A percentile compares a stretch with the other conserved stretches of the same genome.
Conservation (phyloP, 2,888 invertebrate genomes). For the Cosmorhoe ocellata region DNA sequence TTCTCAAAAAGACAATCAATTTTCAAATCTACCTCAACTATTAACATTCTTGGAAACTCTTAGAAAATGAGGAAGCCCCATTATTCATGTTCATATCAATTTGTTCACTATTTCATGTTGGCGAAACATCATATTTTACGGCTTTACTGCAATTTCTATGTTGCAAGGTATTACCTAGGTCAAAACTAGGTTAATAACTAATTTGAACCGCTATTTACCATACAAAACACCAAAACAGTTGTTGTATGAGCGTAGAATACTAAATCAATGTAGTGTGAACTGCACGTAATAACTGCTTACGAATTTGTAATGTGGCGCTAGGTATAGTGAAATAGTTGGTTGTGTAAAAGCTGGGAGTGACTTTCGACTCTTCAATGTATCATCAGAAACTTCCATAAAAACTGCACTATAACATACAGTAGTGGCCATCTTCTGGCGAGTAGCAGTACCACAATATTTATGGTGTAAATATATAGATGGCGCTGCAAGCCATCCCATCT, state of each 20-base stretch:
- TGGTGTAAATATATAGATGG: background rate
- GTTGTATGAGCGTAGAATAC: constrained; percentile 7
- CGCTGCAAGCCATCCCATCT: constrained; percentile 10
- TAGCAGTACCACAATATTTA: background rate
- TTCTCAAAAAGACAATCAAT: too few species aligned
- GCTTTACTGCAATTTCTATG: too few species aligned
- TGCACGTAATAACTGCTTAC: constrained; percentile 12
- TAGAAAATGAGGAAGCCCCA: too few species aligned
- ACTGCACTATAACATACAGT: background rate
- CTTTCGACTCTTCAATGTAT: too few species aligned
- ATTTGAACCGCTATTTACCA: constrained; percentile 11
- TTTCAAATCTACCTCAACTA: too few species aligned
- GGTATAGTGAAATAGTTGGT: constrained; percentile 4
- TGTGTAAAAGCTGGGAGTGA: too few species aligned
- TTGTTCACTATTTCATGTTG: too few species aligned
- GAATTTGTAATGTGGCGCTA: constrained; percentile 2
- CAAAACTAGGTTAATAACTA: constrained; percentile 16
- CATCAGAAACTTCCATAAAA: too few species aligned
- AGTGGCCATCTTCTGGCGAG: too few species aligned
- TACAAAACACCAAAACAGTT: constrained; percentile 14
- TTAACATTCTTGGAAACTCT: too few species aligned
- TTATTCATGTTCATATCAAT: too few species aligned
- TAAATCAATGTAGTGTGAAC: constrained; percentile 17
- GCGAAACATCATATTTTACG: too few species aligned
- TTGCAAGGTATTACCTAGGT: background rate